Percentiles rank a stretch among this genome's conserved stretches.
Evolutionary conservation across 2,888 invertebrate genomes (phyloP).

Genomic region (Lochmaea crataegi): DNA sequence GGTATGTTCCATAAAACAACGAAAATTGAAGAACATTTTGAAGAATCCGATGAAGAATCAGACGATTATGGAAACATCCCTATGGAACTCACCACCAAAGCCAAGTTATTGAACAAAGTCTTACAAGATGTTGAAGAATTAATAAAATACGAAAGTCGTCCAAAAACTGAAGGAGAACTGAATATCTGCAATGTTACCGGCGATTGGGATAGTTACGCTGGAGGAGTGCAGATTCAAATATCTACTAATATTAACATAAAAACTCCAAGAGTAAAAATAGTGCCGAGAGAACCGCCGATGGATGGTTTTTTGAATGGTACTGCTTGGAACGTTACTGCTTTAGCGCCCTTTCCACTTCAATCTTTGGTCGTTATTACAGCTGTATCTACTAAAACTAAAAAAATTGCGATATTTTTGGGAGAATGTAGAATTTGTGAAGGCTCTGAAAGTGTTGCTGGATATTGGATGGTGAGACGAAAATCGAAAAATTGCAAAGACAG

Average conservation of each 20-base stretch:
- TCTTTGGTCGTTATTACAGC: constrained; percentile 55
- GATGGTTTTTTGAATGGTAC: constrained; percentile 55
- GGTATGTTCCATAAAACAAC: background rate
- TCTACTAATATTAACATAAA: constrained; percentile 2
- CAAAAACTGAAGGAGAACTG: constrained; percentile 31
- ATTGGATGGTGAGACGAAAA: constrained; percentile 57
- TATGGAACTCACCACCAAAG: constrained; percentile 14
- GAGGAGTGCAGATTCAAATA: constrained; percentile 41
- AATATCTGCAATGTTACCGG: constrained; percentile 37
- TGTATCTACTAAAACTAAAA: constrained; percentile 49
- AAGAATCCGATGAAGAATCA: background rate
- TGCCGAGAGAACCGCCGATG: constrained; percentile 43
- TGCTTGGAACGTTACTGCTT: constrained; percentile 55
- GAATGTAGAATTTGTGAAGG: constrained; percentile 60
- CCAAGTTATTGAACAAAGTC: constrained; percentile 36
- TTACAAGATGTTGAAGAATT: constrained; percentile 42
- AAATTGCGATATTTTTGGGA: constrained; percentile 55
- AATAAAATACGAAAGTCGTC: constrained; percentile 38
- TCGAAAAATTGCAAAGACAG: constrained; percentile 59
- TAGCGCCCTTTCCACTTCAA: constrained; percentile 54
- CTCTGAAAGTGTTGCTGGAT: constrained; percentile 57
- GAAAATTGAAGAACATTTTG: background rate
- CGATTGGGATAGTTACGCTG: constrained; percentile 45
- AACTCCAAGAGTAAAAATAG: constrained; percentile 32
- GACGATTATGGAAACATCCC: constrained; percentile 9